Evolutionary conservation across 1,140 invertebrate genomes (phyloP), one percentile per base, ranked within the genome.

Genomic region (Prorops nasuta): DNA sequence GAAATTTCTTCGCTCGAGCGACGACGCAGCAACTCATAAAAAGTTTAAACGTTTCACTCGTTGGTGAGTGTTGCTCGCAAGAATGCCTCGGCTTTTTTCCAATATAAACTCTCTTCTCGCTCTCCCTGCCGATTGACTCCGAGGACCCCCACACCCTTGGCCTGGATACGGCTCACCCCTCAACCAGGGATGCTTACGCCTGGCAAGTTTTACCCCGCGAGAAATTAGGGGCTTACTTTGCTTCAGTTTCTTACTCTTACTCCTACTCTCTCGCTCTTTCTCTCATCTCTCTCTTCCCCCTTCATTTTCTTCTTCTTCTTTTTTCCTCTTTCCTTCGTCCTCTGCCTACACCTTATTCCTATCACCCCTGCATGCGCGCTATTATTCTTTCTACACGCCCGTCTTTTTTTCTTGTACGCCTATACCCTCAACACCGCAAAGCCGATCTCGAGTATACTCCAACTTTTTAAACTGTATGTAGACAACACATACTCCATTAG

Each of bases 191-290:
- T 67, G 67, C 70, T 74, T 74, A 72, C 70, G 66, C 49, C 54
- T 60, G 67, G 70, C 66, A 71, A 75, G 69, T 75, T 76, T 75
- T 69, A 66, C 65, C 64, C 67, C 65, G 58, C 65, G 61, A 75
- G 71, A 76, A 77, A 77, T 76, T 77, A 77, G 75, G 71, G 72
- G 72, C 72, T 77, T 76, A 74, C 65, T 64, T 67, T 56, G 56
- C 54, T 61, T 51, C 63, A 38, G 28, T 17, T 45, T 43, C 46
- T 3, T 34, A 14, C 31, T 31, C 19, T 32, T 31, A 39, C 22
- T 22, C 32, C 34, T 8, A 16, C 14, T 35, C 39, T 28, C 40
- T 31, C 28, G 42, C n/a, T n/a, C n/a, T n/a, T n/a, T n/a, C n/a
- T n/a, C 50, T 15, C 22, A 51, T 47, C 43, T 22, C 14, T 15